A percentile compares a stretch with the other conserved stretches of the same genome.
Conservation (phyloP, 2,888 invertebrate species). For the Rotaria magnacalcarata region DNA sequence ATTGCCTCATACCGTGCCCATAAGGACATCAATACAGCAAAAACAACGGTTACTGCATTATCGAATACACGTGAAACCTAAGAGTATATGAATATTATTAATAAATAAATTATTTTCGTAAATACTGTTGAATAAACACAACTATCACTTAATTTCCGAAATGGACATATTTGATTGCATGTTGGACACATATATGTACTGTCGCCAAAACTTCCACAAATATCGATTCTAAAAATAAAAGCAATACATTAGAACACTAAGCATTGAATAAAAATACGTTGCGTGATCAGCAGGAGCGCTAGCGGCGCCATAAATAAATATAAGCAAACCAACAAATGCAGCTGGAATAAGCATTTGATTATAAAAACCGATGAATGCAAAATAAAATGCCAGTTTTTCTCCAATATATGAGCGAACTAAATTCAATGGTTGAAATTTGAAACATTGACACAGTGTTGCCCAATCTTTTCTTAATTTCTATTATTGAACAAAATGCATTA, state of each 20-base stretch:
- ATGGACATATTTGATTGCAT: constrained; percentile 61
- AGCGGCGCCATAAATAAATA: constrained; percentile 56
- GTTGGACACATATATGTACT: constrained; percentile 58
- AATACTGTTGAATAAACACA: constrained; percentile 49
- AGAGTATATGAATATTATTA: background rate
- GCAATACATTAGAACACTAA: background rate
- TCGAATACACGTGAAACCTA: constrained; percentile 54
- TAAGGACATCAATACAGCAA: constrained; percentile 59
- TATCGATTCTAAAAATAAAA: constrained; percentile 51
- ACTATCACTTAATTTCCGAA: constrained; percentile 59
- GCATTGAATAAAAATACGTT: constrained; percentile 47
- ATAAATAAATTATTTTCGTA: too few species aligned
- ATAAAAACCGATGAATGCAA: constrained; percentile 71
- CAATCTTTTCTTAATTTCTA: constrained; percentile 63
- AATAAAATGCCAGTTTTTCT: constrained; percentile 65
- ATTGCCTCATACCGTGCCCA: constrained; percentile 55
- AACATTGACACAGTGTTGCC: constrained; percentile 64
- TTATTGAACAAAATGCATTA: background rate
- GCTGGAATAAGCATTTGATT: constrained; percentile 78
- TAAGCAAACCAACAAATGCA: constrained; percentile 54
- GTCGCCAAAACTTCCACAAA: constrained; percentile 51
- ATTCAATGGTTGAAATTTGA: constrained; percentile 65
- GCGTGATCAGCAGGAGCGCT: constrained; percentile 51
- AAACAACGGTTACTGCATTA: constrained; percentile 58
- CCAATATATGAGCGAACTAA: constrained; percentile 65